A percentile compares a stretch with the other conserved stretches of the same genome.
These are phyloP conservation scores for Candoia aspera DNA, from an alignment of 2,113 vertebrate species.

Conservation along the genomic window DNA sequence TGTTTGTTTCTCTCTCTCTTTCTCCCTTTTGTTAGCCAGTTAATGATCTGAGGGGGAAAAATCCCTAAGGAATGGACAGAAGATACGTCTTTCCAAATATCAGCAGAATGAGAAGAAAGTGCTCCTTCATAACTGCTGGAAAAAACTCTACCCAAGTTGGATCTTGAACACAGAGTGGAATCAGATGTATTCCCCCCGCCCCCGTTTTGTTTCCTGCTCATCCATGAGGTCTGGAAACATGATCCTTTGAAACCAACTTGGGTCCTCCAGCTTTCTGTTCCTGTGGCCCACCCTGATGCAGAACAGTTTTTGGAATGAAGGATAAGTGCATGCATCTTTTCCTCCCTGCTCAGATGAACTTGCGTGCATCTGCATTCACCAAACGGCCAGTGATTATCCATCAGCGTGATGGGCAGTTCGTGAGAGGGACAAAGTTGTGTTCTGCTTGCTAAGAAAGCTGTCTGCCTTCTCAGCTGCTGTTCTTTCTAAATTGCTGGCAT, in stretches of 20 bases:
- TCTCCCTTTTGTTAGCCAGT: neutral
- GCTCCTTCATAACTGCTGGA: neutral
- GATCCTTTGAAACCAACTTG: neutral
- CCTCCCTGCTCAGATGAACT: neutral
- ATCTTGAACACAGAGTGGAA: neutral
- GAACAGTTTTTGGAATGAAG: neutral
- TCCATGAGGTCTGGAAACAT: neutral
- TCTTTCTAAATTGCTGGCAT: constrained; percentile 47
- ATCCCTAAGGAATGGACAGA: neutral
- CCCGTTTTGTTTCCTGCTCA: neutral
- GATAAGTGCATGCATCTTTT: neutral
- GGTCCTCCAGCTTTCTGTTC: neutral
- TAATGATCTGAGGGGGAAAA: neutral
- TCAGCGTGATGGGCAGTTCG: neutral
- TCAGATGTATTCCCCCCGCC: rapidly evolving
- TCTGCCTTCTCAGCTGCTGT: constrained; percentile 26
- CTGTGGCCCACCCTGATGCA: too few species aligned
- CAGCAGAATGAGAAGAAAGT: neutral
- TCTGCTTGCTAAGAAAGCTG: constrained; percentile 31
- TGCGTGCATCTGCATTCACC: neutral
- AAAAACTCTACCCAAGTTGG: neutral
- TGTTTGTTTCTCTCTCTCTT: too few species aligned
- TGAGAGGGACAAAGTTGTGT: constrained; percentile 25
- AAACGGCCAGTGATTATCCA: neutral
- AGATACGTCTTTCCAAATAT: too few species aligned